Evolutionary conservation across 2,113 vertebrate genomes (phyloP).

Genomic region (Lanius collurio): DNA sequence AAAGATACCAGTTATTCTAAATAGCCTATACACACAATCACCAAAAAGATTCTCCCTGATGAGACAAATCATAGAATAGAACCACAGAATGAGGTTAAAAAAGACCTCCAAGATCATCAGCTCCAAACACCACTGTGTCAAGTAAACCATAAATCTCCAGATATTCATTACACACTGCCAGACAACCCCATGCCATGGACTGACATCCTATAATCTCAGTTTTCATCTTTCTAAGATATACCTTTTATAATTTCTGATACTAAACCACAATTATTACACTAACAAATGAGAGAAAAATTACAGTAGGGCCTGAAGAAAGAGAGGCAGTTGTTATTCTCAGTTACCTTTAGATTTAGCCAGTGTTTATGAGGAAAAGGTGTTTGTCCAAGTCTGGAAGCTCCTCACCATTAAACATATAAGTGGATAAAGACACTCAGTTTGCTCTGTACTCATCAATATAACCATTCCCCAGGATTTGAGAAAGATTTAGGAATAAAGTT

Average conservation of each 20-base stretch:
- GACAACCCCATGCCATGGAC: not conserved
- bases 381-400: not conserved
- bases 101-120: not conserved
- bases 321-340: not conserved
- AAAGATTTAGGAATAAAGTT: not conserved
- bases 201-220: not conserved
- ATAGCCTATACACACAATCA: rapidly evolving
- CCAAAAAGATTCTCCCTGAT: not conserved
- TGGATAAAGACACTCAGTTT: not conserved
- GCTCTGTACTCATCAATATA: not conserved
- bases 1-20: not conserved
- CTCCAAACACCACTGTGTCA: not conserved
- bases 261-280: not conserved
- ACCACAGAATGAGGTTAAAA: not conserved
- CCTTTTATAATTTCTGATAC: not conserved
- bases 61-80: not conserved
- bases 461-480: not conserved
- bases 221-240: not conserved
- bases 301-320: not conserved
- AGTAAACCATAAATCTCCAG: not conserved
- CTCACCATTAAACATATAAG: not conserved
- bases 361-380: not conserved
- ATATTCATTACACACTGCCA: not conserved
- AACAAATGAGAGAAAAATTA: not conserved
- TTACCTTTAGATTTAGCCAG: not conserved